Evolutionary conservation across 2,888 invertebrate genomes (phyloP), one percentile per base, ranked within the genome.

Genomic region (Andrena bucephala): DNA sequence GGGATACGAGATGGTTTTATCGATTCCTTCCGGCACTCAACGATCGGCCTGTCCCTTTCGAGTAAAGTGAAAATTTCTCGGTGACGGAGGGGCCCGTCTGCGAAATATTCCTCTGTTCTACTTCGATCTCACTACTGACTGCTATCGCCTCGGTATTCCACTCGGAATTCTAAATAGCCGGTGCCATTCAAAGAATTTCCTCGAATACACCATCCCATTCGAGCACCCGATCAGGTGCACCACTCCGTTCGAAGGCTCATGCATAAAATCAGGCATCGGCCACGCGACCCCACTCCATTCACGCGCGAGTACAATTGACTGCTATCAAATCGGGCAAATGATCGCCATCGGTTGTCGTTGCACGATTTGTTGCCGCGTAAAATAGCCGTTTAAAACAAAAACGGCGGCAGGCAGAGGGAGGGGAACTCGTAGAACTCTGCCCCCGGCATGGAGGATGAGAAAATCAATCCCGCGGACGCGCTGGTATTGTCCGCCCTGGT

Each of bases 21-120:
- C 71, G 82, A 63, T 68, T 82, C 57, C 83, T 73, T 76, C 65
- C 81, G 69, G 52, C 33, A 52, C 29, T 48, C 71, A 59, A 57
- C 78, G 36, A 52, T 65, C 52, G 59, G 13, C 50, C 48, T 6
- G 7, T 57, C 16, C 29, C 33, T 36, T 29, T 57, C 68, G 33
- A 20, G 57, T 60, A 27, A 67, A 85, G 33, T 67, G 81, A 60
- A 67, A 75, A 71, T 54, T 59, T 33, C 24, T 29, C 48, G 50
- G 50, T 27, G 48, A 33, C 20, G 20, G n/a, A 6, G 20, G 48
- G 24, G 24, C 24, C 7, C 60, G 27, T 13, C 7, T 29, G 29
- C 10, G 36, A 57, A 31, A 33, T 36, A 50, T 13, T 7, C 24
- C 20, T 10, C 13, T 42, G 20, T 36, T 24, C 20, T 36, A 52